Evolutionary conservation across 1,140 invertebrate species (phyloP).

Genomic region (Elysia chlorotica): DNA sequence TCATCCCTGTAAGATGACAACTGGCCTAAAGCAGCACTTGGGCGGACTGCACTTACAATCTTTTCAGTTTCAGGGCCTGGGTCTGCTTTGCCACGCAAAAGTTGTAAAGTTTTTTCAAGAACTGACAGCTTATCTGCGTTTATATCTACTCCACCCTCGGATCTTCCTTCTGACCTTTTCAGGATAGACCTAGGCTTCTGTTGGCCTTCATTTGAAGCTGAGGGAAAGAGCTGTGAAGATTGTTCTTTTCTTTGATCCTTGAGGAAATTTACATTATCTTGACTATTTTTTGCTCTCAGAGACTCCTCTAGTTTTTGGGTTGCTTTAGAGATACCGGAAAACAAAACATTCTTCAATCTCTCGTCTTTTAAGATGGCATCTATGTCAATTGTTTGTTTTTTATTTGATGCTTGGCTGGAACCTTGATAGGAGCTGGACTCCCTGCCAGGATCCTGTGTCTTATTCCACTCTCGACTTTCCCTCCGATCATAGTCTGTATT

Average conservation of each 20-base stretch:
- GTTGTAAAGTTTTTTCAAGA: conserved; percentile 13
- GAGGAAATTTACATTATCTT: background rate
- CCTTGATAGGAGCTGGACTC: background rate
- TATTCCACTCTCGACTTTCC: background rate
- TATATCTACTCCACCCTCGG: no score
- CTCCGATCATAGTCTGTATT: no score
- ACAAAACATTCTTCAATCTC: conserved; percentile 15
- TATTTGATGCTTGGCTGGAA: no score
- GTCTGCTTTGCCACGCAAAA: conserved; percentile 8
- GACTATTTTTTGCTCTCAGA: background rate
- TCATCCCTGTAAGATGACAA: conserved; percentile 27
- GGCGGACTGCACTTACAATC: no score
- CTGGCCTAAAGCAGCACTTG: no score
- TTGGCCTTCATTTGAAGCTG: background rate
- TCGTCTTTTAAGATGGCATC: conserved; percentile 16
- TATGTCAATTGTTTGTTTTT: background rate
- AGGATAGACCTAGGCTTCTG: conserved; percentile 10
- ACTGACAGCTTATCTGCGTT: background rate
- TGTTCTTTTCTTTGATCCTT: background rate
- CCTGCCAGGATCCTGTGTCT: background rate
- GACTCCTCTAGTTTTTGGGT: conserved; percentile 18
- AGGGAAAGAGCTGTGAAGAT: background rate
- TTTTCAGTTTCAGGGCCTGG: background rate
- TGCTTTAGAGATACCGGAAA: conserved; percentile 23
- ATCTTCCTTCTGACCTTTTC: no score